These are phyloP conservation scores for Leptinotarsa haldemani DNA, from an alignment of 2,888 invertebrate species.

Conservation along the genomic window DNA sequence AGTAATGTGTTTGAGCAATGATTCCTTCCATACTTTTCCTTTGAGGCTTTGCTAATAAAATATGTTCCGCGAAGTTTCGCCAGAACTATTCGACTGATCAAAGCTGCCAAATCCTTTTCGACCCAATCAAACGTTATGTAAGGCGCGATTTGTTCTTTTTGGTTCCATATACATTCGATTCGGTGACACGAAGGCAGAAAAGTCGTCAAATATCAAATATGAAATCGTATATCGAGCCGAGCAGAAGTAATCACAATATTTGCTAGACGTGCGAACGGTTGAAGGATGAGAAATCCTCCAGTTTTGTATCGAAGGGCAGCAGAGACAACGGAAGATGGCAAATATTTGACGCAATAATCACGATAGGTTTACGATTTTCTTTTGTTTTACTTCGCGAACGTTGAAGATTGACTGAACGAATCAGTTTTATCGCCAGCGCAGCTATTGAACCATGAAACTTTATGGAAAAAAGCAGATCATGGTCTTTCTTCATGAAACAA, in stretches of 20 bases:
- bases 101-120: constrained; percentile 41
- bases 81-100: constrained; percentile 25
- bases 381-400: not conserved
- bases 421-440: not conserved
- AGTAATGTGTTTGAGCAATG: too few species aligned
- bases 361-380: constrained; percentile 18
- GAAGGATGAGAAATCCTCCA: constrained; percentile 31
- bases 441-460: too few species aligned
- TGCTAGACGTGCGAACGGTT: constrained; percentile 60
- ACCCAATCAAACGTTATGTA: constrained; percentile 55
- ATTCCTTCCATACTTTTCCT: too few species aligned
- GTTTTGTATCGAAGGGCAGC: constrained; percentile 27
- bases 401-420: not conserved
- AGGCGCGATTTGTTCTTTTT: constrained; percentile 51
- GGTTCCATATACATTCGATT: constrained; percentile 54
- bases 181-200: constrained; percentile 50
- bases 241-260: constrained; percentile 65
- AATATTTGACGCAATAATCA: constrained; percentile 37
- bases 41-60: not conserved
- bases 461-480: too few species aligned
- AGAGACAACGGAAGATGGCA: constrained; percentile 34
- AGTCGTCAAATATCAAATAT: constrained; percentile 62
- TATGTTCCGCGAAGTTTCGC: not conserved
- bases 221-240: constrained; percentile 62
- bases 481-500: too few species aligned